Evolutionary conservation across 2,797 vertebrate species (phyloP).

Genomic region (Onychomys leucogaster): DNA sequence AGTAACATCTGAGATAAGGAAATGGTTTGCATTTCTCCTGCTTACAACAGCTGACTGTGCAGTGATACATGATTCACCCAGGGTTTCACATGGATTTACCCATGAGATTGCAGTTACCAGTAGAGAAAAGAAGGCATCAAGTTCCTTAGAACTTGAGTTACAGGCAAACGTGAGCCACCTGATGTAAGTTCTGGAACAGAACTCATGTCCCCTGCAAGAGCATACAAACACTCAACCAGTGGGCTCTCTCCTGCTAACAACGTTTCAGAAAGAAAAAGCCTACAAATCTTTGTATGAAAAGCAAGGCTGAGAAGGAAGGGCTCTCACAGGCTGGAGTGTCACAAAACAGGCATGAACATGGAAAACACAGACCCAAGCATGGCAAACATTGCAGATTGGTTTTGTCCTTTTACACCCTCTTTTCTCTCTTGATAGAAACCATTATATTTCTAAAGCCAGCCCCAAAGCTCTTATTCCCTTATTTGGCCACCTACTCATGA

Average conservation of each 20-base stretch:
- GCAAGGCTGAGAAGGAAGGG: neutral
- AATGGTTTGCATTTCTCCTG: neutral
- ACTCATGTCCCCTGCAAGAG: too few relatives aligned
- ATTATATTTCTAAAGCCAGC: neutral
- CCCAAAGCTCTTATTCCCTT: neutral
- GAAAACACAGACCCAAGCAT: neutral
- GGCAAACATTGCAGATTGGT: neutral
- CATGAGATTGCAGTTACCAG: too few relatives aligned
- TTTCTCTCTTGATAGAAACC: neutral
- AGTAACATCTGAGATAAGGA: neutral
- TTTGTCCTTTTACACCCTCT: neutral
- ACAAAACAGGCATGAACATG: too few relatives aligned
- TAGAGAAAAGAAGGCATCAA: too few relatives aligned
- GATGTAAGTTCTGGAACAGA: too few relatives aligned
- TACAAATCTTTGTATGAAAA: too few relatives aligned
- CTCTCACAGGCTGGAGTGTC: neutral
- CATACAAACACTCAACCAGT: too few relatives aligned
- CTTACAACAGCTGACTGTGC: neutral
- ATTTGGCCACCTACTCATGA: neutral
- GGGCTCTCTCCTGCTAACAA: too few relatives aligned
- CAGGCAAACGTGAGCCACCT: too few relatives aligned
- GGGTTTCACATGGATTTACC: too few relatives aligned
- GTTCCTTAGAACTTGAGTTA: too few relatives aligned
- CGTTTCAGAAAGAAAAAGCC: too few relatives aligned
- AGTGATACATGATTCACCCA: neutral